phyloP scores from a whole-genome alignment of 2,113 vertebrate species.

The Morphnarchus princeps region DNA sequence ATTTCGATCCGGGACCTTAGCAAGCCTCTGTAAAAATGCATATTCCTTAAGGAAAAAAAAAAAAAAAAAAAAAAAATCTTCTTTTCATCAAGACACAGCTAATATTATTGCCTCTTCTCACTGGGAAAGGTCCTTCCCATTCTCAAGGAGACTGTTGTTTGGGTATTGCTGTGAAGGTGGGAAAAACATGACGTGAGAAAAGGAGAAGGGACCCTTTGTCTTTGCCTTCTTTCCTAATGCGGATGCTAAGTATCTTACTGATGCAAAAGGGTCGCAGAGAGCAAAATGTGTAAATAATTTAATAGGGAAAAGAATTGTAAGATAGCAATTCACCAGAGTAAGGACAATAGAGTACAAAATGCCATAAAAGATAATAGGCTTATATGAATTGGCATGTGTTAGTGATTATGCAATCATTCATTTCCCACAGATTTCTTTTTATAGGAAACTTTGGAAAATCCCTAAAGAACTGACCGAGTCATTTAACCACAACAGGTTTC shows the following conservation, averaged over 20 bases:
- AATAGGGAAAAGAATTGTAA: conserved; percentile 45
- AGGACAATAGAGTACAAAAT: conserved; percentile 64
- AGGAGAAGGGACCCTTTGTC: not conserved
- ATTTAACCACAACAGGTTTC: conserved; percentile 80
- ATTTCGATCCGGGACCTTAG: not conserved
- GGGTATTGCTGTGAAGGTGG: not conserved
- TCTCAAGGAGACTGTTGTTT: not conserved
- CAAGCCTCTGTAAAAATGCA: not conserved
- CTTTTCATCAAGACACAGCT: not conserved
- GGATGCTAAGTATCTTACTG: not conserved
- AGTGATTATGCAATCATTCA: conserved; percentile 76
- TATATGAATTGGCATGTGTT: conserved; percentile 77
- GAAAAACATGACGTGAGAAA: not conserved
- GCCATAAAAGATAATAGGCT: conserved; percentile 74
- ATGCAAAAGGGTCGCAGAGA: not conserved
- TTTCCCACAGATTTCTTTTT: conserved; percentile 83
- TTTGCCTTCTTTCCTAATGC: not conserved
- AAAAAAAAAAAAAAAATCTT: not conserved
- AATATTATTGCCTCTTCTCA: not conserved
- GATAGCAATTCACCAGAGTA: conserved; percentile 50
- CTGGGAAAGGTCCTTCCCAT: not conserved
- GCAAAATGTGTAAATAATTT: conserved; percentile 37
- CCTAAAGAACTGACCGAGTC: conserved; percentile 75
- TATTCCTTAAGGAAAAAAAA: not conserved
- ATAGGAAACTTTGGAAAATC: conserved; percentile 79